phyloP scores from a whole-genome alignment of 1,140 invertebrate species.

The Dolichoris vasculosae region DNA sequence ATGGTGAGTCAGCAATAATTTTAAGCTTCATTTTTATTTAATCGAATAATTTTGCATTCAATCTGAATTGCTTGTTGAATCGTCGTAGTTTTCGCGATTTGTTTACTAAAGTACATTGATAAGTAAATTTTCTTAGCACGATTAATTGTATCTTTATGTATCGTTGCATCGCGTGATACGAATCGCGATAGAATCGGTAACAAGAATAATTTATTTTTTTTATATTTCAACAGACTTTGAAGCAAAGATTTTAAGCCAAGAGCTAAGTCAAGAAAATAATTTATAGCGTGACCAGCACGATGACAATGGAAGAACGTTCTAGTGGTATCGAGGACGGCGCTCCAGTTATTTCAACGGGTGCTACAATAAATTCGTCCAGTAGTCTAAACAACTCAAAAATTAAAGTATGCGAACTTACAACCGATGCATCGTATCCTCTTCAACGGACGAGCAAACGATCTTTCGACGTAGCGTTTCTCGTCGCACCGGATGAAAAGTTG shows the following conservation, averaged over 20 bases:
- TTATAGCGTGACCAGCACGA: slow-evolving; percentile 59
- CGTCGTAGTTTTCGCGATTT: no score
- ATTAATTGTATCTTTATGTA: no score
- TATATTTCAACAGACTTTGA: neutral
- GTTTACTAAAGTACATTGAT: no score
- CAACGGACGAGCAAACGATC: slow-evolving; percentile 79
- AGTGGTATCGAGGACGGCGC: slow-evolving; percentile 70
- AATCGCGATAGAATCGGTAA: neutral
- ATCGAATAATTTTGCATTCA: no score
- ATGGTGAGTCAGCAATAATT: neutral
- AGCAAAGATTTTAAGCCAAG: neutral
- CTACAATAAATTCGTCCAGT: slow-evolving; percentile 55
- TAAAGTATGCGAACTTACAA: slow-evolving; percentile 60
- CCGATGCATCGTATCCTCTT: slow-evolving; percentile 68
- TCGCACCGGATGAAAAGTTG: slow-evolving; percentile 88
- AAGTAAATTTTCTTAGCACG: no score
- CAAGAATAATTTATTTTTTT: neutral
- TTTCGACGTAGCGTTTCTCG: slow-evolving; percentile 91
- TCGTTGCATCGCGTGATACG: no score
- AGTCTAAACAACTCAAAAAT: slow-evolving; percentile 26
- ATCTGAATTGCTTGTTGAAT: no score
- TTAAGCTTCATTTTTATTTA: no score
- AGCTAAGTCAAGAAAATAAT: neutral
- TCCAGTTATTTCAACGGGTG: slow-evolving; percentile 64
- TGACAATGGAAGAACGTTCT: slow-evolving; percentile 75